Percentiles rank a stretch among this genome's conserved stretches.
phyloP scores from a whole-genome alignment of 2,113 vertebrate genomes.

The Lycaon pictus region DNA sequence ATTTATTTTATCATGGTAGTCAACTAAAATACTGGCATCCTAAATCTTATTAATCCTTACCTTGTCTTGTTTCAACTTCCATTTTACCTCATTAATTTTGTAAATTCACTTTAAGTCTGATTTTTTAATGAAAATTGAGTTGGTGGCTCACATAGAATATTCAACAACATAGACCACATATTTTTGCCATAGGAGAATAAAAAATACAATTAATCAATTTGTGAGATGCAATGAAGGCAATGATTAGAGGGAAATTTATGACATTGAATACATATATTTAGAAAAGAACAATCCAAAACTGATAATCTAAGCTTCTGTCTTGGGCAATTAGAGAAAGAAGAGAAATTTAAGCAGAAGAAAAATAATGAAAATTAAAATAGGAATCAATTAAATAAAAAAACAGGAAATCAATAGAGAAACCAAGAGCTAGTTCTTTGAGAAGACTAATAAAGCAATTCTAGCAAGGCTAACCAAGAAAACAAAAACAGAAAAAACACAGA shows the following conservation, averaged over 20 bases:
- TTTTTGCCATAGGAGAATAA: slow-evolving; percentile 23
- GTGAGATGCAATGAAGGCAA: not conserved
- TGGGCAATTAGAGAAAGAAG: not conserved
- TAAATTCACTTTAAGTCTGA: not conserved
- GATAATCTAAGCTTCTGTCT: not conserved
- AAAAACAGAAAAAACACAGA: not conserved
- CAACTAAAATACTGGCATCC: not conserved
- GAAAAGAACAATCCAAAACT: slow-evolving; percentile 12
- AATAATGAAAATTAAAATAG: not conserved
- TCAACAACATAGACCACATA: not conserved
- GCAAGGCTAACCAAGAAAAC: not conserved
- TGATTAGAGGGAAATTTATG: not conserved
- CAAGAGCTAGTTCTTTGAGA: not conserved
- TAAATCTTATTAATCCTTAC: not conserved
- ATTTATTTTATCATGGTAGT: not conserved
- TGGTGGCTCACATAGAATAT: not conserved
- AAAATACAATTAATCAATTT: not conserved
- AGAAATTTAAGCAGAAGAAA: not conserved
- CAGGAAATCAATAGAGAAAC: slow-evolving; percentile 1
- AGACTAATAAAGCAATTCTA: not conserved
- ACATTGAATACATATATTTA: not conserved
- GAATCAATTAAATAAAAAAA: not conserved
- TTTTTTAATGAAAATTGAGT: not conserved
- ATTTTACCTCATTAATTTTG: not conserved
- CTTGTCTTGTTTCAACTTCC: not conserved